A percentile compares a stretch with the other conserved stretches of the same genome.
These are phyloP conservation scores for Nebria ingens DNA, from an alignment of 1,140 invertebrate species.

Conservation along the genomic window DNA sequence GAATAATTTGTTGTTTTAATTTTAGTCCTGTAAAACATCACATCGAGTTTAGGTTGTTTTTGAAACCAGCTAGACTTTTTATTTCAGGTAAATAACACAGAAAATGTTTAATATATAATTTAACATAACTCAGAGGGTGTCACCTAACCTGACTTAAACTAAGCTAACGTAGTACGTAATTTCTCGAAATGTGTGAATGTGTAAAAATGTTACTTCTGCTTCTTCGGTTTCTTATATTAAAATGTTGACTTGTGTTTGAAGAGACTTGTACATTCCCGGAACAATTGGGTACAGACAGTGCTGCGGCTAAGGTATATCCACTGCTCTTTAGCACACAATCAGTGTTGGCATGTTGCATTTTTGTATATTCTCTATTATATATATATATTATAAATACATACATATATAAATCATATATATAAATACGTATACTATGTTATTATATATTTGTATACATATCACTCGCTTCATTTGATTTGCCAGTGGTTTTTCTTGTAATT, in stretches of 20 bases:
- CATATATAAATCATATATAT: not conserved
- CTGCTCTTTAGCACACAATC: constrained; percentile 7
- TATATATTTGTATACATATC: constrained; percentile 19
- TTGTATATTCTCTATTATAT: constrained; percentile 9
- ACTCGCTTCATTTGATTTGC: constrained; percentile 35
- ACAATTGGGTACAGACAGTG: constrained; percentile 7
- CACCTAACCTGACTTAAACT: no score
- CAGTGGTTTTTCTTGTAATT: constrained; percentile 26
- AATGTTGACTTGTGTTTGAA: constrained; percentile 9
- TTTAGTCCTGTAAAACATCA: no score
- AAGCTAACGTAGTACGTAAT: not conserved
- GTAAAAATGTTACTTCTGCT: no score
- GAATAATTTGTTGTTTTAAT: no score
- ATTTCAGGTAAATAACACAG: no score
- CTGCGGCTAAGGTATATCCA: constrained; percentile 6
- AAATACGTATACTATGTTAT: not conserved
- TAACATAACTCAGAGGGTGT: not conserved
- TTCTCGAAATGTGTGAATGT: constrained; percentile 8
- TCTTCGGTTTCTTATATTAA: constrained; percentile 1
- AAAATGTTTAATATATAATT: not conserved
- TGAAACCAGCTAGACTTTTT: no score
- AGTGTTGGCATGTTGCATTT: constrained; percentile 9
- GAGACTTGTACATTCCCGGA: constrained; percentile 7
- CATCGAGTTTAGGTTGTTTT: no score
- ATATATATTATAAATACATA: constrained; percentile 7